Percentiles rank a stretch among this genome's conserved stretches.
Conservation (phyloP, 2,797 vertebrate species). For the Acrossocheilus fasciatus region DNA sequence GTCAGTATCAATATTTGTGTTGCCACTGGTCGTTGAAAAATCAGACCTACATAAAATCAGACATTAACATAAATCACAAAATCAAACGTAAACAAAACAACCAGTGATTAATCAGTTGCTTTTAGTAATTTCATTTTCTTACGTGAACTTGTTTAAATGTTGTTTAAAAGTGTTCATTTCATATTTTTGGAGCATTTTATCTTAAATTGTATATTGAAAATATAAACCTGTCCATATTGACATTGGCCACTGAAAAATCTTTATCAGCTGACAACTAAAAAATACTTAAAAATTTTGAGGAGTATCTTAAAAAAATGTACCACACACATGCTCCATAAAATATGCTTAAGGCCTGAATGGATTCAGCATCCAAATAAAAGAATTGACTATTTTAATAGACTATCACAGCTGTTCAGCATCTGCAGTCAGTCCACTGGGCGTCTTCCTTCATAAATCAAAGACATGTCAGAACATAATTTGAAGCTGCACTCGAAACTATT, state of each 20-base stretch:
- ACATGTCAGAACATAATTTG: constrained; percentile 58
- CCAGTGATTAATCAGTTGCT: background rate
- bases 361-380: constrained; percentile 56
- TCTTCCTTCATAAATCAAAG: constrained; percentile 55
- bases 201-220: background rate
- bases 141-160: background rate
- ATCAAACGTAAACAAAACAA: background rate
- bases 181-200: background rate
- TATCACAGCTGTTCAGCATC: constrained; percentile 60
- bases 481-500: constrained; percentile 48
- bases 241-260: background rate
- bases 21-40: background rate
- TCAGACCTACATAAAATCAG: background rate
- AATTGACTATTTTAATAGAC: constrained; percentile 51
- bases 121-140: background rate
- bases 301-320: constrained; percentile 41
- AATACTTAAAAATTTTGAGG: constrained; percentile 31
- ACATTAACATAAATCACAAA: background rate
- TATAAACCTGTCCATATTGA: background rate
- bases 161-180: background rate
- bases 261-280: background rate
- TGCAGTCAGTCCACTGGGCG: constrained; percentile 53
- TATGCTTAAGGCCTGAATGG: constrained; percentile 53
- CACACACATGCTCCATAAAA: constrained; percentile 24
- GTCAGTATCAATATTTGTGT: background rate